phyloP scores from a whole-genome alignment of 2,113 vertebrate species.

The Butorides virescens region DNA sequence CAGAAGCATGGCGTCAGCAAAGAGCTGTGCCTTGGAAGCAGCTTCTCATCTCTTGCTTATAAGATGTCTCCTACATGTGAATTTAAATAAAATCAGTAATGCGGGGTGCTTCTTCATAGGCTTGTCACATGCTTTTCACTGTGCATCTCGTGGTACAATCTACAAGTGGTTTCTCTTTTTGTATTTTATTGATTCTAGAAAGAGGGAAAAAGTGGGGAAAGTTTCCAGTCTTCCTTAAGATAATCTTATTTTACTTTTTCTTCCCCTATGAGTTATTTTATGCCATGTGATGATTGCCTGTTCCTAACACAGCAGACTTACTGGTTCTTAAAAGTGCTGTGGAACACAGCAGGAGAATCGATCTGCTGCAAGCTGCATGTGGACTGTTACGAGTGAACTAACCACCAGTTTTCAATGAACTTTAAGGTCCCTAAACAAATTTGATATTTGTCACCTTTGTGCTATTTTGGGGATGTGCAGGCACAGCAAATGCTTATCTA shows the following conservation, averaged over 20 bases:
- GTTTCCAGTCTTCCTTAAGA: neutral
- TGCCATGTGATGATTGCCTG: neutral
- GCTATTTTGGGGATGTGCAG: neutral
- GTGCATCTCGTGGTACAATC: accelerated
- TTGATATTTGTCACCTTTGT: neutral
- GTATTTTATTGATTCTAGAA: neutral
- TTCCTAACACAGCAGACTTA: neutral
- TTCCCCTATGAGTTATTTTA: neutral
- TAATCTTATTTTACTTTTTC: neutral
- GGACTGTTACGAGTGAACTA: neutral
- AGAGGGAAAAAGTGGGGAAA: neutral
- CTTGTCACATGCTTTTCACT: neutral
- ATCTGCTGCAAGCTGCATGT: neutral
- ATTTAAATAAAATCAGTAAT: neutral
- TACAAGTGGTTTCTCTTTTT: neutral
- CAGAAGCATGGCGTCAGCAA: neutral
- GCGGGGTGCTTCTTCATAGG: neutral
- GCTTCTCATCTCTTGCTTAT: neutral
- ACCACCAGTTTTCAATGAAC: neutral
- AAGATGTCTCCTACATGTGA: neutral
- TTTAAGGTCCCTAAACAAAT: neutral
- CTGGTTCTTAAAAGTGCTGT: neutral
- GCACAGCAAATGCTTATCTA: neutral
- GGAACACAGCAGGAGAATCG: neutral
- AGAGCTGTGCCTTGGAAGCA: neutral